Evolutionary conservation across 2,113 vertebrate genomes (phyloP), one percentile per base, ranked within the genome.

Genomic region (Sorex araneus): DNA sequence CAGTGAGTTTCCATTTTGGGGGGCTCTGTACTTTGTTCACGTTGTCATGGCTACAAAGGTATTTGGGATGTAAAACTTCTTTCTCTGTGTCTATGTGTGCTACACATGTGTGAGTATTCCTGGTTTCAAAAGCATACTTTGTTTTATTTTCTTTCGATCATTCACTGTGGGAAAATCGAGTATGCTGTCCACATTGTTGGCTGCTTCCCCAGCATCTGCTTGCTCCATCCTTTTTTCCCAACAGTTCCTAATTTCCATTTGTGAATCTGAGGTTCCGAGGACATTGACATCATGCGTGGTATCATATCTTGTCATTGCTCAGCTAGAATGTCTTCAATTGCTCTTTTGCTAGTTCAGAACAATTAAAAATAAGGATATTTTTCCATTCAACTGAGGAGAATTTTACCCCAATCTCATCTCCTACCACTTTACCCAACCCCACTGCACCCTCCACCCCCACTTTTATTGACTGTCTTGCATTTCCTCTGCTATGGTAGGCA

Each of bases 41-140:
- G 90, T 73, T 86, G 76, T 92, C 96, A 78, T 63, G 50, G 71
- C 80, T 77, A 83, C 66, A 83, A 32, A 91, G 66, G 60, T 92
- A 90, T 93, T 94, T 76, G 87, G 85, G 82, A 93, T 23, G 57
- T 71, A 69, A 84, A 77, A 32, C 43, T n/a, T 66, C 47, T 40
- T 47, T 64, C 9, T 70, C 10, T 57, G 27, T 32, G 0, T 25
- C 1, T 75, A 27, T 83, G 28, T 86, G 43, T 80, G 27, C 30
- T 73, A 92, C 84, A 83, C 69, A 92, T 90, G 84, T 94, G 81
- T 87, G 76, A 43, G 2, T 81, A 83, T 71, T 93, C 40, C 86
- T 94, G 89, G 63, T 92, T 95, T 95, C 75, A 92, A 84, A 94
- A 95, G 81, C 71, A 89, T 54, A 71, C 54, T 95, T 84, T 63